Conservation (phyloP, 2,797 vertebrate genomes). For the Euphonia xanthogaster region DNA sequence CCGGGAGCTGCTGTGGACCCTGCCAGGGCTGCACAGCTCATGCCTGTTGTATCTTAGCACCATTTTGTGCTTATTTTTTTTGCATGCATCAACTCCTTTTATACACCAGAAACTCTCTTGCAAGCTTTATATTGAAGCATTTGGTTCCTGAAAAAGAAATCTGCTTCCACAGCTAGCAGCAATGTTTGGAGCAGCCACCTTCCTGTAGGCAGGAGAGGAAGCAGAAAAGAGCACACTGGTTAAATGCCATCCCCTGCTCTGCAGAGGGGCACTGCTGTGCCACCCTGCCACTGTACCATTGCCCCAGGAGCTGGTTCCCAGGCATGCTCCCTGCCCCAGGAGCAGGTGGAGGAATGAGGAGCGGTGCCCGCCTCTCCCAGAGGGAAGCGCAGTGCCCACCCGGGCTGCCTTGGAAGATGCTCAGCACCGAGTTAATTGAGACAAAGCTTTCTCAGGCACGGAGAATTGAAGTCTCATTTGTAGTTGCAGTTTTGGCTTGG, state of each 20-base stretch:
- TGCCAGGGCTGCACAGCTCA: not conserved
- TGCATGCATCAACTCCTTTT: not conserved
- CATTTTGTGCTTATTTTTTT: not conserved
- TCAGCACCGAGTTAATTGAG: not conserved
- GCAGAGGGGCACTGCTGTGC: not conserved
- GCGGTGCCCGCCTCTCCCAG: not conserved
- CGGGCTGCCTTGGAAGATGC: rapidly evolving
- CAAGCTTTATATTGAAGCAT: rapidly evolving
- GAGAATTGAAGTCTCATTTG: not conserved
- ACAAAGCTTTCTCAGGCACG: not conserved
- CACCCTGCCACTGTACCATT: not conserved
- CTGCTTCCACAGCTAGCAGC: not conserved
- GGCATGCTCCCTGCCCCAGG: not conserved
- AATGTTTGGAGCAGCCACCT: not conserved
- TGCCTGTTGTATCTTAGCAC: not conserved
- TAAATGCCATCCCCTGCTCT: not conserved
- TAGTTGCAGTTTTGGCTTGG: not conserved
- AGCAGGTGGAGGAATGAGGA: not conserved
- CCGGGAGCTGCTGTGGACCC: rapidly evolving
- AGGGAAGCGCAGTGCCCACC: rapidly evolving
- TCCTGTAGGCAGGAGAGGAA: not conserved
- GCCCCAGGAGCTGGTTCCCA: not conserved
- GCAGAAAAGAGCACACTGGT: not conserved
- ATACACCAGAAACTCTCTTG: not conserved
- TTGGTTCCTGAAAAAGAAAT: not conserved